Base-by-base conservation (phyloP, 2,113 vertebrate genomes). In the Arothron firmamentum region DNA sequence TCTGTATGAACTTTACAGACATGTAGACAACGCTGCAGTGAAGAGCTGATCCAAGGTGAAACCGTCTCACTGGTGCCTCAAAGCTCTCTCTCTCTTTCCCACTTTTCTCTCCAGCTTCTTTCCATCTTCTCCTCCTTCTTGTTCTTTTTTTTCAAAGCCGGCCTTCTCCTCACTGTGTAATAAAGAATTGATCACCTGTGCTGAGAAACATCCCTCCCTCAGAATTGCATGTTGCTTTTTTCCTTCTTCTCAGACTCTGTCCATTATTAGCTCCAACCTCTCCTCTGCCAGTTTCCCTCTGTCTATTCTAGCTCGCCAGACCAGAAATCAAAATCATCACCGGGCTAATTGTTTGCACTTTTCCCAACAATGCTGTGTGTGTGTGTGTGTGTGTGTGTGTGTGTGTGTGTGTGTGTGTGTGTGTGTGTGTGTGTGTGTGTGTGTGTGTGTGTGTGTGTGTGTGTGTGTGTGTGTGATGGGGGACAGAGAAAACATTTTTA, bases 301-400 rank as follows among this genome's bases (percentile, higher is more conserved):
- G 47, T 12, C 42, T 57, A 16, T n/a, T 53, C 3, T 19, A 68
- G 38, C 21, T 62, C 53, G 11, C 5, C 5, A 45, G n/a, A 71
- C 19, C 48, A 66, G 57, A 72, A 65, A 69, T 72, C 59, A 72
- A 67, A 74, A 67, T 68, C 62, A 74, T 63, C 60, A 75, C 58
- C 54, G 51, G 49, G 60, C 52, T 69, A 69, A 67, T 70, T 71
- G 49, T 72, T 70, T 58, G 49, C 46, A 62, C 78, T 65, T 68
- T 54, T 60, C 49, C 23, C 17, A 34, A 56, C 56, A 66, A 65
- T 18, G 8, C 17, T 23, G 21, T 54, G 28, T 42, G 31, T 52
- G 20, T 23, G 56, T 64, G 38, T 28, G 20, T 53, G 9, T 21
- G 18, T 31, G 21, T 43, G 12, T 43, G 16, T 46, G n/a, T 43